Conservation (phyloP, 2,797 vertebrate genomes). For the Lycodopsis pacificus region DNA sequence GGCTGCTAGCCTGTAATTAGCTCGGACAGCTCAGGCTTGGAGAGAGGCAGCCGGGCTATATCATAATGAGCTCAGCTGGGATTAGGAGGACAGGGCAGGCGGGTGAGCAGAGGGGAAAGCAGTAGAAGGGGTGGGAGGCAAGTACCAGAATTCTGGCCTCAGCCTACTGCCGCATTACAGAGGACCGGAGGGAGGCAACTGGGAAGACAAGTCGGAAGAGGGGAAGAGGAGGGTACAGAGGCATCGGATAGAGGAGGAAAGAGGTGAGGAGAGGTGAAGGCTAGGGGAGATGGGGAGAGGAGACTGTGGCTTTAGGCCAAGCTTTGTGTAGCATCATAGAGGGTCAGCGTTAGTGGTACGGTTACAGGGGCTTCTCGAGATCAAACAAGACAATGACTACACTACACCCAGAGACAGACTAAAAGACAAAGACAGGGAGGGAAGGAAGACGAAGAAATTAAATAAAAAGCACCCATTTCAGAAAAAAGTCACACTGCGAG, state of each 20-base stretch:
- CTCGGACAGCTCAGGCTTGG: slow-evolving; percentile 98
- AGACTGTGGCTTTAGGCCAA: slow-evolving; percentile 75
- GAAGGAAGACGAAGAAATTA: slow-evolving; percentile 40
- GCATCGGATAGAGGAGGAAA: slow-evolving; percentile 51
- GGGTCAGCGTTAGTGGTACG: slow-evolving; percentile 62
- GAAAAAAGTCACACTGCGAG: slow-evolving; percentile 89
- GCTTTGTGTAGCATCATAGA: slow-evolving; percentile 70
- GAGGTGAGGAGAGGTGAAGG: slow-evolving; percentile 81
- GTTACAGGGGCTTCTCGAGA: slow-evolving; percentile 62
- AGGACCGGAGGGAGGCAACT: slow-evolving; percentile 76
- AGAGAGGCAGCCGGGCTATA: slow-evolving; percentile 98
- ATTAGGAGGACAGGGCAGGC: slow-evolving; percentile 99
- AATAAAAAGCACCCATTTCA: slow-evolving; percentile 90
- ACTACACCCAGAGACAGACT: slow-evolving; percentile 43
- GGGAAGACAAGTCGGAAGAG: slow-evolving; percentile 73
- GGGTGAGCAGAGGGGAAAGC: slow-evolving; percentile 89
- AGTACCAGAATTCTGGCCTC: slow-evolving; percentile 84
- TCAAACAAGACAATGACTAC: slow-evolving; percentile 64
- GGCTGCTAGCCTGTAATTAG: slow-evolving; percentile 99
- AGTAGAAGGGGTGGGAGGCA: slow-evolving; percentile 65
- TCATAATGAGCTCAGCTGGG: slow-evolving; percentile 99
- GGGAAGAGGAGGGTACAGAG: slow-evolving; percentile 62
- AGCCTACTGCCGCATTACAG: slow-evolving; percentile 74
- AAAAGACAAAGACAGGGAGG: slow-evolving; percentile 35
- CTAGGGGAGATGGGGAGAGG: slow-evolving; percentile 69